Evolutionary conservation across 1,140 invertebrate species (phyloP), one percentile per base, ranked within the genome.

Genomic region (Hylaeus volcanicus): DNA sequence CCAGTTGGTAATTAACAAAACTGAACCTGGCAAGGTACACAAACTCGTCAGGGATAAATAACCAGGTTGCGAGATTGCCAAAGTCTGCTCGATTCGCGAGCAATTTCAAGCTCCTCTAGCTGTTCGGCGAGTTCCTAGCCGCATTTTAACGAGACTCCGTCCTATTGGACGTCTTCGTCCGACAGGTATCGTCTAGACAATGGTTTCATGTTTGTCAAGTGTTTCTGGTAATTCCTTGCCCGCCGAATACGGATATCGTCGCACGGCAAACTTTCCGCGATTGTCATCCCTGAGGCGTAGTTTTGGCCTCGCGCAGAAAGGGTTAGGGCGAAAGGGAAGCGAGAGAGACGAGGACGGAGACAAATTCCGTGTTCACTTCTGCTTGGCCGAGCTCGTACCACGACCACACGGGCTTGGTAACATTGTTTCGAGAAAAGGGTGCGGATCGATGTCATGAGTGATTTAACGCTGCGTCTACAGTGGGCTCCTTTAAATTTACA

Each of bases 371-470:
- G 41, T 26, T 65, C 71, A 45, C 51, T 66, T 64, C 51, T 39
- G 45, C 8, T 53, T 5, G 43, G 64, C 26, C 41, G 55, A 68
- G 48, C 53, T 65, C 79, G 63, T 15, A 11, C n/a, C 37, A n/a
- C 1, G 26, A 41, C 61, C 58, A 37, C 60, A 26, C 15, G 68
- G 76, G 68, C 45, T 37, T 43, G 53, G 73, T 39, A 73, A 81
- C 55, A 75, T 75, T 81, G 77, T 79, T 72, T 43, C 77, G 48
- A 45, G 69, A 63, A 39, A 53, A 72, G 69, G 69, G 68, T 56
- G 66, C 61, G 77, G 77, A 79, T 79, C 77, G 77, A 79, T 79
- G 77, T 66, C 77, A 79, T 66, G 68, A 79, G 77, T 56, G 77
- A 64, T 72, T 79, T 79, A 79, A 79, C 58, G 60, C 14, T 14